phyloP scores from a whole-genome alignment of 1,140 invertebrate species.

The Drosophila lowei region DNA sequence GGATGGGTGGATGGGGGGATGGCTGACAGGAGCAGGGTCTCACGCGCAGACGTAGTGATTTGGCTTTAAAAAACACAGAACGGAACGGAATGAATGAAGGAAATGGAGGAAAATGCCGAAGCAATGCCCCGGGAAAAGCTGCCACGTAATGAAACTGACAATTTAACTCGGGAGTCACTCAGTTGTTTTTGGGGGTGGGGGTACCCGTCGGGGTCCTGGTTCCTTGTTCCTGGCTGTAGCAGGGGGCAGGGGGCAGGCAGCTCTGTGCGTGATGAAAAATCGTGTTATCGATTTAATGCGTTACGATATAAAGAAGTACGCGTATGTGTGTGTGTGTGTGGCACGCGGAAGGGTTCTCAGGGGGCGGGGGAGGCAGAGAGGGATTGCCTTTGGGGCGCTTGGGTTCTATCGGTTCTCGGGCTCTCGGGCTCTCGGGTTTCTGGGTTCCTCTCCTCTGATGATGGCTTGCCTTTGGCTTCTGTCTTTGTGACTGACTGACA shows the following conservation, averaged over 20 bases:
- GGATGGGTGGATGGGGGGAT: conserved; percentile 8
- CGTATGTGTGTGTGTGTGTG: conserved; percentile 3
- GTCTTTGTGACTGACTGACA: conserved; percentile 71
- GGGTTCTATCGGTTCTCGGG: neutral
- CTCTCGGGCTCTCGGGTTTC: neutral
- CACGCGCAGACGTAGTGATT: conserved; percentile 78
- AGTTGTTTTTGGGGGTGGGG: conserved; percentile 32
- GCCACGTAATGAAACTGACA: conserved; percentile 81
- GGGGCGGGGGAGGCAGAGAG: neutral
- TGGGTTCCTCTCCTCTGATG: neutral
- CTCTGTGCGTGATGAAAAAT: conserved; percentile 76
- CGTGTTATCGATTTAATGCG: conserved; percentile 81
- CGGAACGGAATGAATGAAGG: conserved; percentile 5
- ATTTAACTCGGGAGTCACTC: conserved; percentile 71
- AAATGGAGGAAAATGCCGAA: conserved; percentile 16
- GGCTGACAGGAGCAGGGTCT: conserved; percentile 22
- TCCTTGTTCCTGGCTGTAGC: too few relatives aligned
- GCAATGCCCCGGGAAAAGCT: conserved; percentile 38
- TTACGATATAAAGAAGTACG: conserved; percentile 32
- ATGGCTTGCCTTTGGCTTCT: conserved; percentile 39
- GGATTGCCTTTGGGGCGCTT: neutral
- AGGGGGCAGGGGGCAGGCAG: conserved; percentile 10
- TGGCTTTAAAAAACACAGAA: conserved; percentile 66
- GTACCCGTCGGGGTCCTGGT: conserved; percentile 3
- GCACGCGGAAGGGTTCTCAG: conserved; percentile 3